Percentiles rank a stretch among this genome's conserved stretches.
These are phyloP conservation scores for Cotesia chilonis DNA, from an alignment of 1,140 invertebrate species.

Conservation along the genomic window DNA sequence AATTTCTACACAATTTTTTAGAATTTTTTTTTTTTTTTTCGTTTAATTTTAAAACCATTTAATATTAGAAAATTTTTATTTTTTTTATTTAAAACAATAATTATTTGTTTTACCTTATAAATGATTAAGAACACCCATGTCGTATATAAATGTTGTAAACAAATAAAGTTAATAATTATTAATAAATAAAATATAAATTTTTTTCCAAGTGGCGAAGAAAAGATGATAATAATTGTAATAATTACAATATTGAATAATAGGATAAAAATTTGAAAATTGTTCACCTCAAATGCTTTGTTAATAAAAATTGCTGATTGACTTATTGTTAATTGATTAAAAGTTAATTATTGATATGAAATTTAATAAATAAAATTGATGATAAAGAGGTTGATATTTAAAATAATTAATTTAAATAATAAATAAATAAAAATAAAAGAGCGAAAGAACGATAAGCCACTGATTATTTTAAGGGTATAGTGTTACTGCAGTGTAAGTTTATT, in stretches of 20 bases:
- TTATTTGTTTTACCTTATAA: too few relatives aligned
- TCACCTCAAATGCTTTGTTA: neutral
- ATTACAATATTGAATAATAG: neutral
- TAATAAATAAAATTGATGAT: neutral
- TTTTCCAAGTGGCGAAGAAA: neutral
- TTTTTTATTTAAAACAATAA: too few relatives aligned
- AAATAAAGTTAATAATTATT: too few relatives aligned
- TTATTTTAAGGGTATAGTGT: slow-evolving; percentile 52
- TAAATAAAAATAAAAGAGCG: slow-evolving; percentile 10
- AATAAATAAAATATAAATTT: neutral
- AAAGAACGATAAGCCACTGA: slow-evolving; percentile 34
- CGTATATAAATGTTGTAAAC: too few relatives aligned
- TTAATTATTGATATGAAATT: slow-evolving; percentile 5
- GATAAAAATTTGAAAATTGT: too few relatives aligned
- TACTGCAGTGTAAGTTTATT: slow-evolving; percentile 59
- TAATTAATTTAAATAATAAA: neutral
- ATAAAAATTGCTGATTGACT: neutral
- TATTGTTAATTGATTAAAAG: neutral
- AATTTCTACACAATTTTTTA: too few relatives aligned
- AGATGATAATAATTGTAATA: neutral
- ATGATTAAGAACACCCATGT: too few relatives aligned
- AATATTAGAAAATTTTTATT: too few relatives aligned
- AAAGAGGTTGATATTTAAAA: neutral
- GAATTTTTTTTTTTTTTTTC: too few relatives aligned
- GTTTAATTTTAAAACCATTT: too few relatives aligned